Conservation (phyloP, 2,113 vertebrate genomes). For the Paratilapia polleni region DNA sequence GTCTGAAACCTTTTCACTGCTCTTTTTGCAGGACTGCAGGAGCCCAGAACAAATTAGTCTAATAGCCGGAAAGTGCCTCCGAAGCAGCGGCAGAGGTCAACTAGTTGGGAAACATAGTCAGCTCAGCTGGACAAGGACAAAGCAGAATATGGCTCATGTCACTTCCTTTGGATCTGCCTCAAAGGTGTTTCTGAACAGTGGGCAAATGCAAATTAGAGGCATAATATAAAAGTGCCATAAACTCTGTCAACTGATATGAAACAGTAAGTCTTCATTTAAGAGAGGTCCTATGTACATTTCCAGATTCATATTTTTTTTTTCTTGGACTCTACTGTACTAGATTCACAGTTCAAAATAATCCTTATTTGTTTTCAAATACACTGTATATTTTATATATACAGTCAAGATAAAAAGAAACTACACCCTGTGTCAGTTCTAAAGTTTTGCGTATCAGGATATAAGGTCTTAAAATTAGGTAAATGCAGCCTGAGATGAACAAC, state of each 20-base stretch:
- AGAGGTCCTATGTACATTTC: background rate
- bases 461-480: background rate
- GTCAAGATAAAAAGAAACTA: background rate
- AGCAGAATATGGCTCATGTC: slow-evolving; percentile 6
- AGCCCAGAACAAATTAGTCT: slow-evolving; percentile 65
- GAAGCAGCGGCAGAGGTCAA: slow-evolving; percentile 63
- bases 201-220: slow-evolving; percentile 3
- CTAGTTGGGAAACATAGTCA: slow-evolving; percentile 25
- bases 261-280: background rate
- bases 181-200: background rate
- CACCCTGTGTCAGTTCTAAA: background rate
- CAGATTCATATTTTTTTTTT: background rate
- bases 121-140: slow-evolving; percentile 46
- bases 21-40: slow-evolving; percentile 35
- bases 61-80: slow-evolving; percentile 63
- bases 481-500: background rate
- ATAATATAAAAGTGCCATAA: slow-evolving; percentile 28
- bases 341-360: background rate
- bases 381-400: no score
- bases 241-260: background rate
- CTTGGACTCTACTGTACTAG: background rate
- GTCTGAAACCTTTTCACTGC: slow-evolving; percentile 38
- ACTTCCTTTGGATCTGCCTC: background rate
- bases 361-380: no score
- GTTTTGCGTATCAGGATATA: background rate